A percentile compares a stretch with the other conserved stretches of the same genome.
These are phyloP conservation scores for Autographa pulchrina DNA, from an alignment of 2,888 invertebrate genomes.

Conservation along the genomic window DNA sequence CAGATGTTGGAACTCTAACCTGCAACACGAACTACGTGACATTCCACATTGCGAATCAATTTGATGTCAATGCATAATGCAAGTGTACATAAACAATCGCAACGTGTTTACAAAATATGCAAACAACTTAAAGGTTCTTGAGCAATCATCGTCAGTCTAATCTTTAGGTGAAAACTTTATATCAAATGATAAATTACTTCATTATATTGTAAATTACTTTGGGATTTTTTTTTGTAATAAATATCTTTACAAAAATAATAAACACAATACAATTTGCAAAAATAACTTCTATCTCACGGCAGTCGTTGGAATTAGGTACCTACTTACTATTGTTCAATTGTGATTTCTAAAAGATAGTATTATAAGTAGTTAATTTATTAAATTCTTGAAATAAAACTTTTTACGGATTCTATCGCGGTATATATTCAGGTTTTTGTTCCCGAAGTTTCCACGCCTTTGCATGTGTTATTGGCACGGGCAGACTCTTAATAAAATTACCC, in stretches of 20 bases:
- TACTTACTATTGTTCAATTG: too few species aligned
- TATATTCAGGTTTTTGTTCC: too few species aligned
- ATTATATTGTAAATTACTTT: background rate
- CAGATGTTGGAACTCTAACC: background rate
- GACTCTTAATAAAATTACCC: too few species aligned
- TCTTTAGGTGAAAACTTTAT: background rate
- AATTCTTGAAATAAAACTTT: too few species aligned
- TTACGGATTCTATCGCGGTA: too few species aligned
- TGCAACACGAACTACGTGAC: conserved; percentile 3
- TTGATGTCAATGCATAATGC: background rate
- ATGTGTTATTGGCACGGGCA: too few species aligned
- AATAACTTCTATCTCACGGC: background rate
- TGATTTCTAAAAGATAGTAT: too few species aligned
- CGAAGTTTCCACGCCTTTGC: too few species aligned
- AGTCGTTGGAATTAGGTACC: background rate
- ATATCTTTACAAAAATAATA: background rate
- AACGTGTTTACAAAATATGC: background rate
- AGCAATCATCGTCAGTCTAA: background rate
- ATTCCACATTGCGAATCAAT: background rate
- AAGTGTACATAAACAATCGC: background rate
- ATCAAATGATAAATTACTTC: background rate
- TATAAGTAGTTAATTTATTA: too few species aligned
- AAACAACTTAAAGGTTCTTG: background rate
- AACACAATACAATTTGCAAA: background rate
- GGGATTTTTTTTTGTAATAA: background rate